Evolutionary conservation across 2,797 vertebrate genomes (phyloP), one percentile per base, ranked within the genome.

Genomic region (Esox masquinongy): DNA sequence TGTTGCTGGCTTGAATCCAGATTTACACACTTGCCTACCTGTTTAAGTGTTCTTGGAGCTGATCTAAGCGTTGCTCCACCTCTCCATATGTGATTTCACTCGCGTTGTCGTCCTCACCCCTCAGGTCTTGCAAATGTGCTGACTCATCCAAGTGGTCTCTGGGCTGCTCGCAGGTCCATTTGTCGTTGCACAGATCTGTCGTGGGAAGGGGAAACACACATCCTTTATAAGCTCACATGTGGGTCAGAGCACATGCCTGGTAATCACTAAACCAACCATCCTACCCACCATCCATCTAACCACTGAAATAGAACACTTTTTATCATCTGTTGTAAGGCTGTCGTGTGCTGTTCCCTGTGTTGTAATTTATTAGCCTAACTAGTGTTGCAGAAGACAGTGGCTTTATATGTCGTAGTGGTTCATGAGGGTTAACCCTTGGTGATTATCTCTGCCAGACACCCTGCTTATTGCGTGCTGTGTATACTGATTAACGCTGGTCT

Each of bases 11-110:
- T 63, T 63, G 0, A 26, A 14, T 3, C 0, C 22, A 31, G 24
- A 15, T 16, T 29, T 64, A 26, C 26, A 29, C 36, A 39, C 4
- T 39, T 2, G 22, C 19, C 6, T 94, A 99, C 98, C 98, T 98
- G 96, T 96, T 99, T 79, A 99, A 94, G 78, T 99, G 98, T 66
- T 98, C 96, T 82, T 99, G 98, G 78, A 99, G 96, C 84, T 97
- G 93, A 94, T 97, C 96, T 85, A 99, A 85, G 85, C 97, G 95
- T 86, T 99, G 97, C 80, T 99, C 97, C 87, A 99, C 95, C 92
- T 99, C 98, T 64, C 96, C 96, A 0, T 97, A 99, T 4, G 96
- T 96, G 86, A 98, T 93, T 78, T 99, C 97, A 19, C 96, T 97
- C 88, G 96, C 95, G 5, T 95, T 95, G 82, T 96, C 96, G 70